Evolutionary conservation across 1,140 invertebrate species (phyloP), one percentile per base, ranked within the genome.

Genomic region (Drosophila arizonae): DNA sequence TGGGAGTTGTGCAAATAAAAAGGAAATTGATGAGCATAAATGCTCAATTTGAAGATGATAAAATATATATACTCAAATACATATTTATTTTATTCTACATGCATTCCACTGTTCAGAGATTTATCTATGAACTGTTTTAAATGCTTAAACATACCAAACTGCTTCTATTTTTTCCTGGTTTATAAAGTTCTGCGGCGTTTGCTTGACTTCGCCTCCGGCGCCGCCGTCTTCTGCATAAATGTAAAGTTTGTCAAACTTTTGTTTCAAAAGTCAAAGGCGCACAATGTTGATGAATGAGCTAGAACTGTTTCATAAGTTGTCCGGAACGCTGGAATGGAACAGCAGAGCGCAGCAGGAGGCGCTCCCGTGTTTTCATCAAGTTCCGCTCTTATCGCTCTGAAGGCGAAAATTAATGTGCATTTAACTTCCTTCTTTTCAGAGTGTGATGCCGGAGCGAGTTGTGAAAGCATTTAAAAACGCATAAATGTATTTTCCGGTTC

Each of bases 181-280:
- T 39, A 54, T 76, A 46, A 74, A 85, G 69, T 73, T 64, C 39
- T 48, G 67, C 33, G 48, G 64, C 15, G 43, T 4, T 17, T 15
- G 52, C 65, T 60, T 48, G 69, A 43, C 41, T 63, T 39, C 28
- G 9, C 54, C 72, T 39, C 2, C 48, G 56, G 68, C 45, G 57
- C 61, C 71, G 64, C 48, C 33, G 33, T 51, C 76, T 66, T 64
- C 45, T 58, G 51, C 50, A 55, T 65, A 71, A 77, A 77, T 74
- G 72, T 57, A 88, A 87, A 87, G 79, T 88, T 88, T 87, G 79
- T 77, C 76, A 87, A 87, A 86, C 64, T 86, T 88, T 87, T 87
- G 82, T 82, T 88, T 65, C 54, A 79, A 82, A 86, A 87, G 82
- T 88, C 82, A 88, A 87, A 88, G 82, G 77, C 76, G 76, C 76